A percentile compares a stretch with the other conserved stretches of the same genome.
Conservation (phyloP, 2,888 invertebrate species). For the Tryphoninae sp. region DNA sequence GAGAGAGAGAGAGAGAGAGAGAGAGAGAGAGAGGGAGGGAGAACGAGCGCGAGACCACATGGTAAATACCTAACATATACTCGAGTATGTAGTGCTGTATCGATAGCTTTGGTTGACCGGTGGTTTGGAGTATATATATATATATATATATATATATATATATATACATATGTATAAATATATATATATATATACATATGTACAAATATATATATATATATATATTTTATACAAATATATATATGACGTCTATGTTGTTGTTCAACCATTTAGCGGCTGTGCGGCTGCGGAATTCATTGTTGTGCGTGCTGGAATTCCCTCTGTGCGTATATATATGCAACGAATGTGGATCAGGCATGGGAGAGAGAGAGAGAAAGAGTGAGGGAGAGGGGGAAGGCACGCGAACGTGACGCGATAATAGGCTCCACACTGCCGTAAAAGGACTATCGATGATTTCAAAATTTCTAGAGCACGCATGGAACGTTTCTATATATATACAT, state of each 20-base stretch:
- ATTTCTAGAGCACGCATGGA: slow-evolving; percentile 35
- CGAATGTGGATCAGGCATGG: slow-evolving; percentile 11
- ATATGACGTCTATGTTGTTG: slow-evolving; percentile 38
- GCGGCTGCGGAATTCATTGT: slow-evolving; percentile 59
- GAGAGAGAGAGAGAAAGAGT: slow-evolving; percentile 6
- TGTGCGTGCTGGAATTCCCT: slow-evolving; percentile 56
- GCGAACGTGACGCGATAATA: slow-evolving; percentile 58
- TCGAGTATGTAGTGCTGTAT: slow-evolving; percentile 14
- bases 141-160: slow-evolving; percentile 14
- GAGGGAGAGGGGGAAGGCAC: slow-evolving; percentile 16
- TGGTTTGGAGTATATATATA: neutral
- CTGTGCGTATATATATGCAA: neutral
- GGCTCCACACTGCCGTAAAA: slow-evolving; percentile 51
- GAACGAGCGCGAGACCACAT: slow-evolving; percentile 1
- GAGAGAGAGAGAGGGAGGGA: slow-evolving; percentile 10
- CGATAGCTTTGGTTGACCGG: slow-evolving; percentile 42
- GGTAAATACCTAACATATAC: slow-evolving; percentile 1
- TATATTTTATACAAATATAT: neutral
- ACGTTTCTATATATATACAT: neutral
- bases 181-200: slow-evolving; percentile 5
- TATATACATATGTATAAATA: neutral
- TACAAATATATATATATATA: neutral
- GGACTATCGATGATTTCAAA: slow-evolving; percentile 62
- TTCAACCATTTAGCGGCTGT: slow-evolving; percentile 59
- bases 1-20: no score